Conservation (phyloP, 2,888 invertebrate genomes). For the Vesta saturnalis region DNA sequence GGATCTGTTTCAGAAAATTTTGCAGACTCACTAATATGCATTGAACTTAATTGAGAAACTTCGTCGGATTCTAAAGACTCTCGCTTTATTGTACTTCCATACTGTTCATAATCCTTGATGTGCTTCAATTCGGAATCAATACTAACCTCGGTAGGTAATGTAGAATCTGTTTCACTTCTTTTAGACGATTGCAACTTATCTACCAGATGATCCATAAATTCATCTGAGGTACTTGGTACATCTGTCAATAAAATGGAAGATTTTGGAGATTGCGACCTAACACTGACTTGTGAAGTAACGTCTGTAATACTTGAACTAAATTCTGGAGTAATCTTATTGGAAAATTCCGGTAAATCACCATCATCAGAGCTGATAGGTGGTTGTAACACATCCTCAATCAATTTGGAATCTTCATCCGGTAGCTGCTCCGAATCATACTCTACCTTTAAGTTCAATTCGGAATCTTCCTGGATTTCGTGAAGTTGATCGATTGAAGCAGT, state of each 20-base stretch:
- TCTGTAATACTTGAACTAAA: conserved; percentile 26
- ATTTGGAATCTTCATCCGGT: background rate
- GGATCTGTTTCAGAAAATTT: conserved; percentile 55
- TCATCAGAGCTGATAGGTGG: background rate
- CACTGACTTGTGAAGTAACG: conserved; percentile 18
- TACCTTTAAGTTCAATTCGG: background rate
- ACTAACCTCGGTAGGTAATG: background rate
- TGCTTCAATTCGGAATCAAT: background rate
- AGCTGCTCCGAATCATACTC: background rate
- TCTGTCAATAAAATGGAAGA: conserved; percentile 11
- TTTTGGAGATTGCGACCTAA: conserved; percentile 11
- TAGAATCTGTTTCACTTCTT: background rate
- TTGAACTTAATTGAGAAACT: conserved; percentile 45
- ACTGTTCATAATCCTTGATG: background rate
- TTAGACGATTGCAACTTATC: background rate
- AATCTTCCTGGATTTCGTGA: conserved; percentile 47
- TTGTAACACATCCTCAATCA: background rate
- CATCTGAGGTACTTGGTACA: background rate
- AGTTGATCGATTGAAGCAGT: conserved; percentile 48
- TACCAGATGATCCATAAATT: background rate
- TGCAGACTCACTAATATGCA: conserved; percentile 49
- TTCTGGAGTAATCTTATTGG: conserved; percentile 21
- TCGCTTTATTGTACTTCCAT: conserved; percentile 1
- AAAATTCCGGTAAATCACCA: background rate
- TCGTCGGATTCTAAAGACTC: conserved; percentile 42